Conservation (phyloP, 2,888 invertebrate genomes). For the Clanis bilineata region DNA sequence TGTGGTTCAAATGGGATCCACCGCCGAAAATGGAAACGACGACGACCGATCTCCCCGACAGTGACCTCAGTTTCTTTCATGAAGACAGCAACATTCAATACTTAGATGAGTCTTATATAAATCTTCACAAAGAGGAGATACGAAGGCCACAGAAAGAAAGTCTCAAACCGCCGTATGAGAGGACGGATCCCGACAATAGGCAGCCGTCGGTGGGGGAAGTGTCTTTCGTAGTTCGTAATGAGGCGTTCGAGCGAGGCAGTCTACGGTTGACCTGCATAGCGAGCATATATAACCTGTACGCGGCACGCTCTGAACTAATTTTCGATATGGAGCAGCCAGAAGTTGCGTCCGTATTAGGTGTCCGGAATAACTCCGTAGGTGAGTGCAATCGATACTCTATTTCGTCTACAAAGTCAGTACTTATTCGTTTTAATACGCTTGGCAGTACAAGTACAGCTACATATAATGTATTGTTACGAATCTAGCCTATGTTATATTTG, state of each 20-base stretch:
- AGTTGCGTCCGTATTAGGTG: constrained; percentile 88
- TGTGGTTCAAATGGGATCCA: constrained; percentile 77
- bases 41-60: constrained; percentile 66
- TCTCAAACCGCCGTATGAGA: constrained; percentile 59
- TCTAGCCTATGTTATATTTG: too few relatives aligned
- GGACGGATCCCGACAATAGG: constrained; percentile 69
- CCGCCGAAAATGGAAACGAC: constrained; percentile 68
- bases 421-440: constrained; percentile 4
- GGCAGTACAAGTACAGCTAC: too few relatives aligned
- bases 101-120: constrained; percentile 73
- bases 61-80: constrained; percentile 72
- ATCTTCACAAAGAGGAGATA: constrained; percentile 74
- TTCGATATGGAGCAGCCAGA: constrained; percentile 89
- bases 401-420: constrained; percentile 21
- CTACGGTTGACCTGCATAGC: constrained; percentile 86
- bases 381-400: constrained; percentile 50
- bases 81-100: constrained; percentile 74
- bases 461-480: too few relatives aligned
- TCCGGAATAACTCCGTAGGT: constrained; percentile 84
- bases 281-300: constrained; percentile 86
- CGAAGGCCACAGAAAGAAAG: constrained; percentile 67
- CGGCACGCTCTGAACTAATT: constrained; percentile 82
- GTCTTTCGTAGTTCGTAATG: constrained; percentile 83
- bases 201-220: constrained; percentile 73
- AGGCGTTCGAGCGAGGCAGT: constrained; percentile 85